phyloP scores from a whole-genome alignment of 2,797 vertebrate species.

The Menidia menidia region DNA sequence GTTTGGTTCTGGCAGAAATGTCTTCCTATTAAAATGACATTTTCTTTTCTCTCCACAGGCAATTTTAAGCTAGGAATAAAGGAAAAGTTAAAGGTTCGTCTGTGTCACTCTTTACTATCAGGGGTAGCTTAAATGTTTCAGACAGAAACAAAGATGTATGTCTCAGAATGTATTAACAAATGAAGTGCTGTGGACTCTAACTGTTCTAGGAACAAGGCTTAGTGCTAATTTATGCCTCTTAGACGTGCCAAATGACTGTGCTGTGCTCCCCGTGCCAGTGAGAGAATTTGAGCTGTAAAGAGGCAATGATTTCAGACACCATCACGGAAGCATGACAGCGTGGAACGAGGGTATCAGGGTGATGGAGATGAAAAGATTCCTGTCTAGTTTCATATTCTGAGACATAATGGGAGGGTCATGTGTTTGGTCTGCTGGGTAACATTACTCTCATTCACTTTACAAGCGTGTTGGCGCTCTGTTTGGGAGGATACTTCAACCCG shows the following conservation, averaged over 20 bases:
- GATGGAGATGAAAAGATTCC: not conserved
- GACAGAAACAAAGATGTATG: not conserved
- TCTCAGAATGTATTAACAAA: not conserved
- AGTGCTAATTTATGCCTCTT: constrained; percentile 6
- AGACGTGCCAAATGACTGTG: not conserved
- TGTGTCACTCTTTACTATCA: not conserved
- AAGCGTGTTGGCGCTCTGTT: not conserved
- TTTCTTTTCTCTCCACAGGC: not conserved
- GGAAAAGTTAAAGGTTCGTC: not conserved
- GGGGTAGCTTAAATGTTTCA: not conserved
- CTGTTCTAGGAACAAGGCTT: not conserved
- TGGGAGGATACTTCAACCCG: constrained; percentile 2
- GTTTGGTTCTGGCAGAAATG: not conserved
- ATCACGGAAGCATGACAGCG: not conserved
- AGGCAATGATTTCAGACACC: constrained; percentile 1
- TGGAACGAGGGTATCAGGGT: too few species aligned
- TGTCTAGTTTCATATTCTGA: not conserved
- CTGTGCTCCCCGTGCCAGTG: not conserved
- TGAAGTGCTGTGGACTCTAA: not conserved
- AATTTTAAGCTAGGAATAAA: not conserved
- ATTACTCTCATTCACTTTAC: constrained; percentile 18
- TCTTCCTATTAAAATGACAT: too few species aligned
- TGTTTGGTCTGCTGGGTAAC: constrained; percentile 22
- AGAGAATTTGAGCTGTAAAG: not conserved
- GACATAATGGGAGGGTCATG: not conserved